phyloP scores from a whole-genome alignment of 1,140 invertebrate species.

The Drosophila sp. region DNA sequence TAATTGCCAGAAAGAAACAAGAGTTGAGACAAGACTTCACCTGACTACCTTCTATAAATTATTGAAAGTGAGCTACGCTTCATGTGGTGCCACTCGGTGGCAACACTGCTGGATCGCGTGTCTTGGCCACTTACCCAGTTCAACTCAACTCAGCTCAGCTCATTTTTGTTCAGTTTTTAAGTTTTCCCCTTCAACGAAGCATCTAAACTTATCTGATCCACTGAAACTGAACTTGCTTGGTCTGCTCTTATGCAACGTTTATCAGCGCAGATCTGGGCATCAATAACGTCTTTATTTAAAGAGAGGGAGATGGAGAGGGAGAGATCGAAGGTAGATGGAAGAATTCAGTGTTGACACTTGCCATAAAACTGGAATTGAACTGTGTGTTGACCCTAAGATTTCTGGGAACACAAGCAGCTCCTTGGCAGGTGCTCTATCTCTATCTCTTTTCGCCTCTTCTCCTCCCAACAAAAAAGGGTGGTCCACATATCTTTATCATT shows the following conservation, averaged over 20 bases:
- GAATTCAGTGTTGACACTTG: constrained; percentile 78
- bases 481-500: constrained; percentile 40
- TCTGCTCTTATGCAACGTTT: constrained; percentile 44
- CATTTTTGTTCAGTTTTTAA: not conserved
- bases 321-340: constrained; percentile 34
- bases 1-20: constrained; percentile 67
- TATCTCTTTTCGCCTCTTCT: not conserved
- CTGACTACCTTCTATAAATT: constrained; percentile 81
- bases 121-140: constrained; percentile 18
- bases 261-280: constrained; percentile 76
- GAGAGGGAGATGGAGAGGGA: constrained; percentile 11
- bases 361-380: constrained; percentile 66
- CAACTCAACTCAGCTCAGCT: not conserved
- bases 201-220: constrained; percentile 43
- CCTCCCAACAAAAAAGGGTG: constrained; percentile 28
- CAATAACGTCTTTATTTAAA: constrained; percentile 81
- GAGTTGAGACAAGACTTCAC: constrained; percentile 68
- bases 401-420: constrained; percentile 35
- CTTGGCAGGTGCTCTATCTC: constrained; percentile 49
- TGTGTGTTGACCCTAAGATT: constrained; percentile 26
- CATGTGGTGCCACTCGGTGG: constrained; percentile 43
- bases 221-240: constrained; percentile 36
- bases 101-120: constrained; percentile 47
- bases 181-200: not conserved
- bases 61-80: constrained; percentile 65